Conservation (phyloP, 2,797 vertebrate species). For the Craterocephalus amniculus region DNA sequence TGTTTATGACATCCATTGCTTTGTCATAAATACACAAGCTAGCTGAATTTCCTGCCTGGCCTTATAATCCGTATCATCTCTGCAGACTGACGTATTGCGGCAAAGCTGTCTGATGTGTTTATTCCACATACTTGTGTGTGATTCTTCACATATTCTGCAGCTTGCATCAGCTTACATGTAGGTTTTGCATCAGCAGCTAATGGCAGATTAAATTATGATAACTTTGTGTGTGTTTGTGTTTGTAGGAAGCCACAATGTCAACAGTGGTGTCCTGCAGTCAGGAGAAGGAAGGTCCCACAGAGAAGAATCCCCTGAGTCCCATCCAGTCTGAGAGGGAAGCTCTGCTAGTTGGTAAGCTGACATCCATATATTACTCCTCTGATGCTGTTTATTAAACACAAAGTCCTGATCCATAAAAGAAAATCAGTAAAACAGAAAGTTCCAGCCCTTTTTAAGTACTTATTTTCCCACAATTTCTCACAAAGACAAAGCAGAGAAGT, state of each 20-base stretch:
- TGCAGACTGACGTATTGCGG: constrained; percentile 27
- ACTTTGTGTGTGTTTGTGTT: constrained; percentile 8
- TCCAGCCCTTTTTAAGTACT: neutral
- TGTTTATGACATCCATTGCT: constrained; percentile 37
- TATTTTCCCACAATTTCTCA: neutral
- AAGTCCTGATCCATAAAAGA: neutral
- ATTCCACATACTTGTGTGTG: constrained; percentile 25
- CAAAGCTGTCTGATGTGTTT: constrained; percentile 47
- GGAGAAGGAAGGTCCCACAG: constrained; percentile 87
- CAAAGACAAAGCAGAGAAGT: neutral
- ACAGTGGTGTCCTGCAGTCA: constrained; percentile 88
- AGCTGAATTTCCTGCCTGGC: constrained; percentile 43
- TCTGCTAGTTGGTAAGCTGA: constrained; percentile 88
- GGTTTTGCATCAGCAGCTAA: constrained; percentile 27
- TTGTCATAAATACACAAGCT: constrained; percentile 45
- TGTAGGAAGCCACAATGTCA: constrained; percentile 81
- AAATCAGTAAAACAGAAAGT: neutral
- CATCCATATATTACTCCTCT: neutral
- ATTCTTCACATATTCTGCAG: constrained; percentile 36
- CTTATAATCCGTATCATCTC: constrained; percentile 58
- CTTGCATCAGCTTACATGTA: constrained; percentile 20
- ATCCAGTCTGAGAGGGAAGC: constrained; percentile 92
- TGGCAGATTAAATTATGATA: constrained; percentile 2
- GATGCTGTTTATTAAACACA: neutral
- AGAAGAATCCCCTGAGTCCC: constrained; percentile 83